Evolutionary conservation across 1,140 invertebrate species (phyloP).

Genomic region (Drosophila miranda): DNA sequence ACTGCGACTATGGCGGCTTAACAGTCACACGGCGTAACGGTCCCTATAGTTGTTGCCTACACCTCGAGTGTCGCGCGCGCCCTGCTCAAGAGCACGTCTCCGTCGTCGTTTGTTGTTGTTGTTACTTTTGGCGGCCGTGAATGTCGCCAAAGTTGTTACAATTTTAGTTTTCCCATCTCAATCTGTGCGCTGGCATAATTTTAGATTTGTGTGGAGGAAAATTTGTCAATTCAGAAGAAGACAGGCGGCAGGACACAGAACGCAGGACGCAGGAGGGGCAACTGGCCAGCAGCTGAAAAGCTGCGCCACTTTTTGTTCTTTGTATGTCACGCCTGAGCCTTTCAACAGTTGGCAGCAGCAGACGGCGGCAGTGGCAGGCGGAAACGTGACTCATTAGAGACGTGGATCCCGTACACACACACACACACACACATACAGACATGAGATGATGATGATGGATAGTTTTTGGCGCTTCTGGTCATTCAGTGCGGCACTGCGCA

Average conservation of each 20-base stretch:
- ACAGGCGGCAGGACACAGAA: slow-evolving; percentile 11
- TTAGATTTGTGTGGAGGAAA: slow-evolving; percentile 48
- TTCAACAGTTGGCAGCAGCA: slow-evolving; percentile 42
- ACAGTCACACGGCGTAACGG: slow-evolving; percentile 11
- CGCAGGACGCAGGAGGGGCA: neutral
- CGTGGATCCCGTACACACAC: slow-evolving; percentile 14
- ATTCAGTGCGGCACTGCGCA: slow-evolving; percentile 56
- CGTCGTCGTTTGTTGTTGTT: slow-evolving; percentile 2
- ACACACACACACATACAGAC: slow-evolving; percentile 2
- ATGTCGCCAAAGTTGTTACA: slow-evolving; percentile 42
- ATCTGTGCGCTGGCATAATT: slow-evolving; percentile 42
- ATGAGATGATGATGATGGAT: slow-evolving; percentile 58
- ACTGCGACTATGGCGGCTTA: slow-evolving; percentile 27
- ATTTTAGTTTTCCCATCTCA: slow-evolving; percentile 38
- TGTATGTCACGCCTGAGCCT: slow-evolving; percentile 37
- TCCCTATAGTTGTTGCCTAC: slow-evolving; percentile 47
- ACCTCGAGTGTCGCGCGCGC: slow-evolving; percentile 63
- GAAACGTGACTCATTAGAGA: slow-evolving; percentile 58
- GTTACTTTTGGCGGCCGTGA: slow-evolving; percentile 32
- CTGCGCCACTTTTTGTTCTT: slow-evolving; percentile 13
- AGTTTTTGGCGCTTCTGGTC: slow-evolving; percentile 72
- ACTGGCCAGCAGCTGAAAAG: neutral
- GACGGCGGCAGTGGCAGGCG: slow-evolving; percentile 1
- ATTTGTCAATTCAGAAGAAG: slow-evolving; percentile 49
- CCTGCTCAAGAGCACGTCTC: slow-evolving; percentile 35